phyloP scores from a whole-genome alignment of 2,113 vertebrate genomes.

The Caranx melampygus region DNA sequence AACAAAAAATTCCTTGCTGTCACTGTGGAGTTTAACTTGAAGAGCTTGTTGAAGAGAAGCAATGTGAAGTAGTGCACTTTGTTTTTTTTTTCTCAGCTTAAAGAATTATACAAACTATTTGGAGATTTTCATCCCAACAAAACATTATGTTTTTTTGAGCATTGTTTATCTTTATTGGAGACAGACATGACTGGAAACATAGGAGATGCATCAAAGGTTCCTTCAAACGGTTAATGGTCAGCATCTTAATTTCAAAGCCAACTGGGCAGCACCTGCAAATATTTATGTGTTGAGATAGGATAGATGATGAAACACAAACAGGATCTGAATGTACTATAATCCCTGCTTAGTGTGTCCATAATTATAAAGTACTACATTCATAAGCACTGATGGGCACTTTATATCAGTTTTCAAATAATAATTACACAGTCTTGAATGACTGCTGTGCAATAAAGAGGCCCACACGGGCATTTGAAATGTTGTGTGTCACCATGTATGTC shows the following conservation, averaged over 20 bases:
- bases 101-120: not conserved
- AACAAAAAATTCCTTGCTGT: no score
- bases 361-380: not conserved
- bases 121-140: not conserved
- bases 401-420: conserved; percentile 14
- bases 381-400: not conserved
- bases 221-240: no score
- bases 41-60: not conserved
- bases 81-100: conserved; percentile 17
- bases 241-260: not conserved
- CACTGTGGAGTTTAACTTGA: no score
- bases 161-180: not conserved
- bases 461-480: conserved; percentile 1
- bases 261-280: not conserved
- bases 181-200: not conserved
- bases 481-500: conserved; percentile 3
- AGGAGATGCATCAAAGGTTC: not conserved
- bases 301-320: not conserved
- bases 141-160: not conserved
- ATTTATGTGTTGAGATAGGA: no score
- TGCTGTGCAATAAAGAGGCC: not conserved
- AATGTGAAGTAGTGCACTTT: conserved; percentile 31
- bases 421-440: not conserved
- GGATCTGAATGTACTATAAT: not conserved
- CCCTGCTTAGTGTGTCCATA: not conserved